A percentile compares a stretch with the other conserved stretches of the same genome.
These are phyloP conservation scores for Calonectris borealis DNA, from an alignment of 2,113 vertebrate genomes.

Conservation along the genomic window DNA sequence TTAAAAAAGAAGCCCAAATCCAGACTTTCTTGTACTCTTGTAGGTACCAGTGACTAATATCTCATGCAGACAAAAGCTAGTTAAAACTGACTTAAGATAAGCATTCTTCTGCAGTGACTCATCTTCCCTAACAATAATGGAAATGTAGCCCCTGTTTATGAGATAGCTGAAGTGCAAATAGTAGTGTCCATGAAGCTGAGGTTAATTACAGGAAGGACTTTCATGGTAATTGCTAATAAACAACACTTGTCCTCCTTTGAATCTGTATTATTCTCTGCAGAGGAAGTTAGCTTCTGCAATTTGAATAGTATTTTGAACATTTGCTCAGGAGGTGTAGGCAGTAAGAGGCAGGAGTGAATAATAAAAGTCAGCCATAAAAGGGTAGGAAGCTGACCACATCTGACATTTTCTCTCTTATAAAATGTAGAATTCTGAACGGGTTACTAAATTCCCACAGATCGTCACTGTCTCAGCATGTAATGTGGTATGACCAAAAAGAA, in stretches of 20 bases:
- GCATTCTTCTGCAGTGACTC: conserved; percentile 73
- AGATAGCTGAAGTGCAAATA: conserved; percentile 74
- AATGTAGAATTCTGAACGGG: conserved; percentile 4
- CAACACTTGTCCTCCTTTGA: conserved; percentile 67
- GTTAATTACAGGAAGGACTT: conserved; percentile 84
- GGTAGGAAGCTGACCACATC: conserved; percentile 24
- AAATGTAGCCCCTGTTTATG: conserved; percentile 66
- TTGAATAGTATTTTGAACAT: conserved; percentile 47
- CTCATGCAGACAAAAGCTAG: conserved; percentile 73
- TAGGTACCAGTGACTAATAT: conserved; percentile 51
- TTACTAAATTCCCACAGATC: conserved; percentile 21
- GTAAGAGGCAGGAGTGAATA: conserved; percentile 24
- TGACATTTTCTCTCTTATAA: conserved; percentile 17
- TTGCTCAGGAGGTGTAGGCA: conserved; percentile 30
- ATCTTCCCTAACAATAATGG: conserved; percentile 71
- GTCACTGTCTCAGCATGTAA: conserved; percentile 40
- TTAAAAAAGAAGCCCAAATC: conserved; percentile 10
- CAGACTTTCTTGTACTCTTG: conserved; percentile 48
- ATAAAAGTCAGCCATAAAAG: conserved; percentile 52
- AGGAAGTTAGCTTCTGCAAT: conserved; percentile 49
- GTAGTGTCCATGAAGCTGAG: conserved; percentile 67
- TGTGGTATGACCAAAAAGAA: not conserved
- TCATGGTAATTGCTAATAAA: conserved; percentile 75
- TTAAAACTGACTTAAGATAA: conserved; percentile 71
- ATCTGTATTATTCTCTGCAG: conserved; percentile 29